Evolutionary conservation across 2,797 vertebrate genomes (phyloP).

Genomic region (Arremon aurantiirostris): DNA sequence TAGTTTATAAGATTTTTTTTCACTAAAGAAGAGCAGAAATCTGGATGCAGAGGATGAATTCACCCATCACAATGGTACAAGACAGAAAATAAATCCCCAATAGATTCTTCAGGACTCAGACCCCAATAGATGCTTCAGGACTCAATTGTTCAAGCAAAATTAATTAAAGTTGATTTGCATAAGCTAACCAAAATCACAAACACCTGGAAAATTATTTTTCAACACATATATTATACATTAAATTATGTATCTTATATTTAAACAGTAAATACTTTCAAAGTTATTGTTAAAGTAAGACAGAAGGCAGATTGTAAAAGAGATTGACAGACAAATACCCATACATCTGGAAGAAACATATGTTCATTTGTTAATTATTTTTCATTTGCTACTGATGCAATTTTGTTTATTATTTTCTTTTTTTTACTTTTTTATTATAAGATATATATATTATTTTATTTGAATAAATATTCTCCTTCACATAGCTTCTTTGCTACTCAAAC

Average conservation of each 20-base stretch:
- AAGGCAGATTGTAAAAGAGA: neutral
- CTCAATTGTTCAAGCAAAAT: neutral
- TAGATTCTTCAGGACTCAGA: neutral
- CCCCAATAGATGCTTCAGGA: neutral
- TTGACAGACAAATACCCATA: neutral
- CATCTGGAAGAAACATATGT: neutral
- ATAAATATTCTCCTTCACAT: neutral
- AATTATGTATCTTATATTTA: neutral
- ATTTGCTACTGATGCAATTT: neutral
- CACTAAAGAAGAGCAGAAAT: neutral
- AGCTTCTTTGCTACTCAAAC: neutral
- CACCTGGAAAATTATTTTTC: neutral
- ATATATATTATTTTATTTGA: neutral
- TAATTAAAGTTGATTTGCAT: neutral
- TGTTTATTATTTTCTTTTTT: neutral
- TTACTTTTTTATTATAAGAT: neutral
- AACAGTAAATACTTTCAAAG: neutral
- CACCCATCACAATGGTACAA: neutral
- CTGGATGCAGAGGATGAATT: neutral
- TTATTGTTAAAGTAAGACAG: neutral
- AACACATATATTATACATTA: neutral
- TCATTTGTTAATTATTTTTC: neutral
- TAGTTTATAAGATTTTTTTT: neutral
- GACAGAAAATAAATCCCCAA: neutral
- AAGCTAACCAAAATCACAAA: neutral